Evolutionary conservation across 2,113 vertebrate genomes (phyloP).

Genomic region (Hucho hucho): DNA sequence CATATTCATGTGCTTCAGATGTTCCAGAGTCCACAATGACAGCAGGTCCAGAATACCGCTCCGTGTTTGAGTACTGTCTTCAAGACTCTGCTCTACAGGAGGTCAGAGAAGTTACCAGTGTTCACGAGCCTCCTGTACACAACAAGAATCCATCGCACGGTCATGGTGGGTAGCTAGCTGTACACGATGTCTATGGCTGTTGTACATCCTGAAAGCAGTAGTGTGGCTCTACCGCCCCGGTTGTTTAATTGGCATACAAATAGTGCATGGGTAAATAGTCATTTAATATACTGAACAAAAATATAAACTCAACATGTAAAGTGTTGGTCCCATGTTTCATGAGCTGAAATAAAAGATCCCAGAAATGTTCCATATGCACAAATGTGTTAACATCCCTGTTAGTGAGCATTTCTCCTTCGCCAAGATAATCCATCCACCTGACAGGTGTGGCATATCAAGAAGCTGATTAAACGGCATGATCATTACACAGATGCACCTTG

Average conservation of each 20-base stretch:
- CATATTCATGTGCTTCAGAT: too few species aligned
- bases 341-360: too few species aligned
- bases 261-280: too few species aligned
- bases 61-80: constrained; percentile 58
- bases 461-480: too few species aligned
- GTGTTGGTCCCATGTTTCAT: too few species aligned
- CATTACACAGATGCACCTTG: too few species aligned
- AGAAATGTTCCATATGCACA: background rate
- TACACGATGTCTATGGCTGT: background rate
- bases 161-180: background rate
- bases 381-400: background rate
- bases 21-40: constrained; percentile 11
- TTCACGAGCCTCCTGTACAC: constrained; percentile 10
- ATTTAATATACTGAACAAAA: too few species aligned
- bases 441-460: too few species aligned
- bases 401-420: background rate
- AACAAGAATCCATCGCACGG: constrained; percentile 14
- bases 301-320: background rate
- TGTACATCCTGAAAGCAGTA: too few species aligned
- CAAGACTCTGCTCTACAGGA: constrained; percentile 43
- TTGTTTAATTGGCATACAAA: too few species aligned
- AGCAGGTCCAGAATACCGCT: constrained; percentile 11
- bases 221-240: too few species aligned
- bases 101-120: constrained; percentile 51
- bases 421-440: background rate